Base-by-base conservation (phyloP, 2,888 invertebrate genomes). In the Cenopis cana region DNA sequence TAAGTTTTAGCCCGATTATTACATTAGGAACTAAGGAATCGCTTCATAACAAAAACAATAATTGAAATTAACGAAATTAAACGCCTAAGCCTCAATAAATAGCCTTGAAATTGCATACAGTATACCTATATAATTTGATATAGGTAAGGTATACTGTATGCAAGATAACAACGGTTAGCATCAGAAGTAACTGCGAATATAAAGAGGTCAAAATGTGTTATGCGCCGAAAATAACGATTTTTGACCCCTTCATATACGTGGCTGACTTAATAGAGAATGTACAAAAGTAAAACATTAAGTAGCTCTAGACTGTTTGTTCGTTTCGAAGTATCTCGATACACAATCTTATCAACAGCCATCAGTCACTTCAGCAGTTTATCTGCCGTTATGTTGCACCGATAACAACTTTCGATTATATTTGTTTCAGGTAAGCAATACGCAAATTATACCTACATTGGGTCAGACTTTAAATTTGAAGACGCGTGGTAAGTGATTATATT, bases 401-500 rank as follows among this genome's bases (percentile, higher is more conserved):
- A 69, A 73, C 70, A 74, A 76, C 61, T 56, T 69, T 68, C 50
- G 46, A 55, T 76, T 74, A 61, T 75, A 76, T 77, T 79, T 82
- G 80, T 83, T 83, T 54, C 83, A 84, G 83, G 84, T 84, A 84
- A 82, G 79, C 73, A 66, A 71, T n/a, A 69, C 64, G 54, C 60
- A 50, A 29, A 62, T 69, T 49, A n/a, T n/a, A n/a, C n/a, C n/a
- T n/a, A 33, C 38, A n/a, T 60, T 49, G 24, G 38, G 46, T 66
- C 6, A 54, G 24, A 55, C 4, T 54, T 38, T 38, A 11, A 24
- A 54, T 52, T 17, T n/a, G 12, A 41, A n/a, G 11, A 65, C 14
- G 20, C 38, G 36, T n/a, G 62, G 62, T 62, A 62, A 61, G 61
- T 49, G 12, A 29, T 11, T 2, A 6, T 33, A 46, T n/a, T n/a